phyloP scores from a whole-genome alignment of 2,888 invertebrate species.

The Thereva unica region DNA sequence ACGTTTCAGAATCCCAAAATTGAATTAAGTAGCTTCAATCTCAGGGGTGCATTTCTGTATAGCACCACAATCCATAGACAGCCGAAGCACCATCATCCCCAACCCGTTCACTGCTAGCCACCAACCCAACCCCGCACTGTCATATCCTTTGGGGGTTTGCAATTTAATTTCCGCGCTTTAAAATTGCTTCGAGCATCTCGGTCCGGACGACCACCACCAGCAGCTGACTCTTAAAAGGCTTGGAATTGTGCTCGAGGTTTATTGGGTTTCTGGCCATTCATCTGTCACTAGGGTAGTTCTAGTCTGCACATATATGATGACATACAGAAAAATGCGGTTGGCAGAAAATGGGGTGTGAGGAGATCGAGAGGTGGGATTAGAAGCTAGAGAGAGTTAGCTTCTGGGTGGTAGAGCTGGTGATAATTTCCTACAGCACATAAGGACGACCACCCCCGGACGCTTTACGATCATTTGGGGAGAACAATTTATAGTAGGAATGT shows the following conservation, averaged over 20 bases:
- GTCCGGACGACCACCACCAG: not conserved
- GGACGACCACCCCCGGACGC: not conserved
- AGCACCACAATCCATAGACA: not conserved
- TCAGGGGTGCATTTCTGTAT: conserved; percentile 17
- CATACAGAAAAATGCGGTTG: not conserved
- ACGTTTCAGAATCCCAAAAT: conserved; percentile 14
- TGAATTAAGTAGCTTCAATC: conserved; percentile 25
- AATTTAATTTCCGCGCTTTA: conserved; percentile 11
- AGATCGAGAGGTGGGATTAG: too few relatives aligned
- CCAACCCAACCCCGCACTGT: not conserved
- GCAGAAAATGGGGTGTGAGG: too few relatives aligned
- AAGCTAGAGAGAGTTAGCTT: too few relatives aligned
- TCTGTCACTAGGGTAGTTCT: conserved; percentile 4
- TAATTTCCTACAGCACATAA: not conserved
- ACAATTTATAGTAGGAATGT: conserved; percentile 6
- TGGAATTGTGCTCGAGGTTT: not conserved
- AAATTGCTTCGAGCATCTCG: not conserved
- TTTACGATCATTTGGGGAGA: conserved; percentile 24
- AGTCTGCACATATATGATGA: not conserved
- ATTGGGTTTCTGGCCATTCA: conserved; percentile 8
- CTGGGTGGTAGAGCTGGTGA: too few relatives aligned
- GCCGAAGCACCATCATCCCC: not conserved
- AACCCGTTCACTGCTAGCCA: not conserved
- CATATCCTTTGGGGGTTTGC: not conserved
- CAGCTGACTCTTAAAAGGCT: too few relatives aligned